Evolutionary conservation across 2,888 invertebrate species (phyloP).

Genomic region (Vanessa cardui): DNA sequence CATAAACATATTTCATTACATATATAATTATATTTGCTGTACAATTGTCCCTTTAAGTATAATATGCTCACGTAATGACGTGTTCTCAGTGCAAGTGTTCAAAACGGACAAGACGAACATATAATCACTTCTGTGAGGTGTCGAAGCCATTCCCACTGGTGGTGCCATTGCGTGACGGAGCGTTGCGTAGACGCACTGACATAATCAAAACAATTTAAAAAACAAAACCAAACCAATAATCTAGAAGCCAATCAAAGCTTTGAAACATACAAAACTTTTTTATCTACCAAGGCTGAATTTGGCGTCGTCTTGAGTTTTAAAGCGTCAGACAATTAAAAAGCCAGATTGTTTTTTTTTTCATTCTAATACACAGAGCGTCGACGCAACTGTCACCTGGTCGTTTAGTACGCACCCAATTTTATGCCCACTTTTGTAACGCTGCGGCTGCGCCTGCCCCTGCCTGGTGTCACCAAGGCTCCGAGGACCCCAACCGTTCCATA

Average conservation of each 20-base stretch:
- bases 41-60: slow-evolving; percentile 1
- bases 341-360: slow-evolving; percentile 21
- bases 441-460: slow-evolving; percentile 72
- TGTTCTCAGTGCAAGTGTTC: slow-evolving; percentile 58
- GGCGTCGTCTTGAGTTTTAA: slow-evolving; percentile 5
- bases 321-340: slow-evolving; percentile 30
- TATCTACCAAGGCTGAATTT: slow-evolving; percentile 8
- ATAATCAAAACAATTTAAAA: slow-evolving; percentile 34
- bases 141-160: slow-evolving; percentile 70
- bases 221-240: slow-evolving; percentile 41
- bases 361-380: slow-evolving; percentile 71
- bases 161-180: slow-evolving; percentile 74
- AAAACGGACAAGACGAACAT: slow-evolving; percentile 59
- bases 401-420: slow-evolving; percentile 80
- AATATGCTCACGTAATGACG: slow-evolving; percentile 10
- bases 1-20: not conserved
- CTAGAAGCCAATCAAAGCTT: slow-evolving; percentile 42
- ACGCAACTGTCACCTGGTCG: slow-evolving; percentile 67
- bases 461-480: slow-evolving; percentile 58
- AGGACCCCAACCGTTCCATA: slow-evolving; percentile 44
- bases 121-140: slow-evolving; percentile 65
- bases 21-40: not conserved
- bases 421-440: slow-evolving; percentile 81
- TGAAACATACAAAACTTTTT: slow-evolving; percentile 12
- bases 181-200: slow-evolving; percentile 80